phyloP scores from a whole-genome alignment of 2,113 vertebrate genomes.

The Malurus alboscapulatus region DNA sequence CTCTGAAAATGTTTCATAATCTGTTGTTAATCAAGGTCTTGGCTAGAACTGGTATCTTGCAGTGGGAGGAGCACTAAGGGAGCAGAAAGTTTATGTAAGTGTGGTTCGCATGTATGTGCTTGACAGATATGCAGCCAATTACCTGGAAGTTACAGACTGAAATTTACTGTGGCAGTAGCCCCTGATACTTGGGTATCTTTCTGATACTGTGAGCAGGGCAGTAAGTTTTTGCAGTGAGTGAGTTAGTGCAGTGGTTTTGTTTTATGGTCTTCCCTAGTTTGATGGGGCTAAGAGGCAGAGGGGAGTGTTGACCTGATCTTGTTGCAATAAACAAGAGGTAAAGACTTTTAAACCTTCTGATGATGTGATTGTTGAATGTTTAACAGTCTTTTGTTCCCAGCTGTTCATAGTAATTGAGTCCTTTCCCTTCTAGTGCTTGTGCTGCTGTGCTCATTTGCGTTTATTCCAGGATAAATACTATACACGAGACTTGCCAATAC shows the following conservation, averaged over 20 bases:
- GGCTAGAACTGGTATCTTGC: background rate
- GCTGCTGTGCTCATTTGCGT: background rate
- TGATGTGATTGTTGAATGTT: background rate
- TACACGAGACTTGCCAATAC: background rate
- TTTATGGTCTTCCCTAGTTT: background rate
- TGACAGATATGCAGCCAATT: background rate
- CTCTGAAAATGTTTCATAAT: background rate
- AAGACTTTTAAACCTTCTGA: background rate
- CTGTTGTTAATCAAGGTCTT: background rate
- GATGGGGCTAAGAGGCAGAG: background rate
- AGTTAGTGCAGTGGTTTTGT: background rate
- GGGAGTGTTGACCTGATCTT: background rate
- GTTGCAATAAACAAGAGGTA: background rate
- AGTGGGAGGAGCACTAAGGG: background rate
- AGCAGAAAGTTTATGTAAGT: background rate
- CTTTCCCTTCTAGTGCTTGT: background rate
- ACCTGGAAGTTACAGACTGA: background rate
- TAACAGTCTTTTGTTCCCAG: background rate
- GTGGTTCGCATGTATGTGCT: fast-evolving
- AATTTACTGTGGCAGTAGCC: background rate
- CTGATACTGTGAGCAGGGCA: background rate
- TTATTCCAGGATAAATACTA: background rate
- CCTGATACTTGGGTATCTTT: background rate
- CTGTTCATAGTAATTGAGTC: background rate
- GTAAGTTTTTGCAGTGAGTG: background rate